These are phyloP conservation scores for Vultur gryphus DNA, from an alignment of 2,797 vertebrate species.

Conservation along the genomic window DNA sequence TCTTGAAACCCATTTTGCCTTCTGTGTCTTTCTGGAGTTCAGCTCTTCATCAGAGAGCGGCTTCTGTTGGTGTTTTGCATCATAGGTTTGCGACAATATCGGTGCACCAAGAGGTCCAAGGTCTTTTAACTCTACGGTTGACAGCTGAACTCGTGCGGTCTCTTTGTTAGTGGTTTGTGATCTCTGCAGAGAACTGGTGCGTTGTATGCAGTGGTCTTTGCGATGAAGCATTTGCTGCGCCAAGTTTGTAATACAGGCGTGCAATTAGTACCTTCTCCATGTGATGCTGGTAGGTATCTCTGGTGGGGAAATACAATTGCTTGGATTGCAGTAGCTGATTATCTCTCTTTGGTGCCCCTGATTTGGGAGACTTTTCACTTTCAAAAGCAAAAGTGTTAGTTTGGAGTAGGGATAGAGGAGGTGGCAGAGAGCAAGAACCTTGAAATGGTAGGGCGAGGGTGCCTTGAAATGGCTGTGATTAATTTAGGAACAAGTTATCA, in stretches of 20 bases:
- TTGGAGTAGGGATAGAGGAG: neutral
- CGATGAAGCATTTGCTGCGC: fast-evolving
- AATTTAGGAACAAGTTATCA: neutral
- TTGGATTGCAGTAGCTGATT: neutral
- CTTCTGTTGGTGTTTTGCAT: neutral
- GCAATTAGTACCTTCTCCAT: fast-evolving
- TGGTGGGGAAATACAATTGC: neutral
- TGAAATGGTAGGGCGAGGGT: neutral
- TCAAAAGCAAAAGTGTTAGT: neutral
- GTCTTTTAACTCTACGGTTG: fast-evolving
- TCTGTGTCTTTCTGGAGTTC: neutral
- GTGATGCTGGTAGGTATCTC: neutral
- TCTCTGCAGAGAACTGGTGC: neutral
- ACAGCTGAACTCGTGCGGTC: fast-evolving
- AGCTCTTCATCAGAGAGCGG: neutral
- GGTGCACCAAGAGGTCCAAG: neutral
- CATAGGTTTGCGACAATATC: neutral
- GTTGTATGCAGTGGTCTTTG: fast-evolving
- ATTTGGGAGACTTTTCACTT: neutral
- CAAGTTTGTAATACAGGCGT: fast-evolving
- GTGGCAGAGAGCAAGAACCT: neutral
- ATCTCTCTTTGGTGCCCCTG: neutral
- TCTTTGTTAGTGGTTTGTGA: neutral
- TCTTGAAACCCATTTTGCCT: neutral
- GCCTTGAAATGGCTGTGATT: neutral